Percentiles rank a stretch among this genome's conserved stretches.
These are phyloP conservation scores for Aphodius sticticus DNA, from an alignment of 2,888 invertebrate species.

Conservation along the genomic window DNA sequence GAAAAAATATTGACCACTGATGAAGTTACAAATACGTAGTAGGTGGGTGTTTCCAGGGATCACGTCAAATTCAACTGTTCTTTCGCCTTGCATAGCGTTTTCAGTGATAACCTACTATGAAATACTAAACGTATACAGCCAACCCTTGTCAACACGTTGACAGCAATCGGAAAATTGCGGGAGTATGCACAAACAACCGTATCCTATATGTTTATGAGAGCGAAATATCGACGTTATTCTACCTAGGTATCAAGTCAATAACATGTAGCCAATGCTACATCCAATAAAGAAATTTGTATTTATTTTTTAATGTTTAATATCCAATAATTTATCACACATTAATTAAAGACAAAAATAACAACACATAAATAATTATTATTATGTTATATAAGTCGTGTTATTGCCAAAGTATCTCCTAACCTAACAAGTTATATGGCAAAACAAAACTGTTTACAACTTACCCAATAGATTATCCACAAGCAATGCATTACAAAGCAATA, in stretches of 20 bases:
- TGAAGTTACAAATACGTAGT: too few relatives aligned
- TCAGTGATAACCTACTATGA: background rate
- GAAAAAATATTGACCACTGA: too few relatives aligned
- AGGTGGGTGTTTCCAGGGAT: too few relatives aligned
- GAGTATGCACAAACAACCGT: background rate
- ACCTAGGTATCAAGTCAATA: background rate
- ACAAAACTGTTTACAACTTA: too few relatives aligned
- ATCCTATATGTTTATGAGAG: background rate
- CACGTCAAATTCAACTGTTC: background rate
- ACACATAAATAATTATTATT: background rate
- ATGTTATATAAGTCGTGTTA: too few relatives aligned
- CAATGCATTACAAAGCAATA: background rate
- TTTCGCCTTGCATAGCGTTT: slow-evolving; percentile 15
- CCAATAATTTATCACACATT: too few relatives aligned
- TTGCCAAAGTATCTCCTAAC: too few relatives aligned
- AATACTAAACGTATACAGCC: background rate
- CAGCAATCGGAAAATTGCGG: background rate
- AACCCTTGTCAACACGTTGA: background rate
- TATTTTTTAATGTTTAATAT: too few relatives aligned
- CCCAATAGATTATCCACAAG: too few relatives aligned
- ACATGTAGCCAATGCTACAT: background rate
- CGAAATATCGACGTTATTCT: background rate
- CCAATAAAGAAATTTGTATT: too few relatives aligned
- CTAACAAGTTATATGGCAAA: too few relatives aligned
- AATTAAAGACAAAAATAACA: background rate